phyloP scores from a whole-genome alignment of 1,140 invertebrate genomes.

The Saxidomus purpurata region DNA sequence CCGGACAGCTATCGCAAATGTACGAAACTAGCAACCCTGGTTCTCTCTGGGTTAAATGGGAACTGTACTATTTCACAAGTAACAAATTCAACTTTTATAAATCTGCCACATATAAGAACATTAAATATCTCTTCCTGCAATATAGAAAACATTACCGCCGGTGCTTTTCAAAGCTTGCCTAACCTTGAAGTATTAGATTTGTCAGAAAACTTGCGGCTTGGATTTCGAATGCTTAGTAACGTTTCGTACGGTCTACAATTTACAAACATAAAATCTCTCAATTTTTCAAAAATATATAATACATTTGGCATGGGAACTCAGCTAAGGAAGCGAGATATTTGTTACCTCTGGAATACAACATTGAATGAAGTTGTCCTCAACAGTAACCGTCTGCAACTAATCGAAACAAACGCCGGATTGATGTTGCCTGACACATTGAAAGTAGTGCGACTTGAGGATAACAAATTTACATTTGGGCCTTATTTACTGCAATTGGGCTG shows the following conservation, averaged over 20 bases:
- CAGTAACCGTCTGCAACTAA: background rate
- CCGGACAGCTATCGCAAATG: background rate
- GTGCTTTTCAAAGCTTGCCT: slow-evolving; percentile 8
- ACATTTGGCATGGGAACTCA: background rate
- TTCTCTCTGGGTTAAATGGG: background rate
- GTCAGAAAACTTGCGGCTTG: slow-evolving; percentile 40
- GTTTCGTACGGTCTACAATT: slow-evolving; percentile 44
- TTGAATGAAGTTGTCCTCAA: slow-evolving; percentile 12
- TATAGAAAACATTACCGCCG: slow-evolving; percentile 36
- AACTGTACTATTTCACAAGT: background rate
- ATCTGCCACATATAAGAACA: background rate
- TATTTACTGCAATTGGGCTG: slow-evolving; percentile 23
- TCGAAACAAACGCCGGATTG: slow-evolving; percentile 5
- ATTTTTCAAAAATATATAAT: slow-evolving; percentile 29
- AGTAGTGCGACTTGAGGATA: slow-evolving; percentile 26
- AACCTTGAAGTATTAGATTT: slow-evolving; percentile 50
- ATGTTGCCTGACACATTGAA: slow-evolving; percentile 54
- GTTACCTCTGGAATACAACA: slow-evolving; percentile 57
- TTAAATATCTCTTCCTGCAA: slow-evolving; percentile 59
- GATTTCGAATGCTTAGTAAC: slow-evolving; percentile 30
- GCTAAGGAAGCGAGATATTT: background rate
- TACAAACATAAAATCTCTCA: slow-evolving; percentile 30
- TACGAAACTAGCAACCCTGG: background rate
- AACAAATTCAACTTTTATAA: slow-evolving; percentile 8
- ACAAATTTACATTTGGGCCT: slow-evolving; percentile 47